Conservation (phyloP, 2,888 invertebrate genomes). For the Thelaira solivaga region DNA sequence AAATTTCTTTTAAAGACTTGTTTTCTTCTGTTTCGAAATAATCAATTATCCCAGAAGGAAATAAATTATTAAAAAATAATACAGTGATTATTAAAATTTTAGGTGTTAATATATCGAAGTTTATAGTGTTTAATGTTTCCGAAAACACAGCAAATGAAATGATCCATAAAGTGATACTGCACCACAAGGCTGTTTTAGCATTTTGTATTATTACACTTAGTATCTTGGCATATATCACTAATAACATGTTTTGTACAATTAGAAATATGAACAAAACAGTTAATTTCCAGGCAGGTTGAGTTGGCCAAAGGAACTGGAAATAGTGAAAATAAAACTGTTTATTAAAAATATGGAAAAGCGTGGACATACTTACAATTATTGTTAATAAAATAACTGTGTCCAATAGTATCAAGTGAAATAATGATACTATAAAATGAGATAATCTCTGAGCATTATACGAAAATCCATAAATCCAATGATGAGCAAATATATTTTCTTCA, state of each 20-base stretch:
- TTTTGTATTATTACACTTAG: conserved; percentile 64
- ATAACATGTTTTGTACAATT: conserved; percentile 47
- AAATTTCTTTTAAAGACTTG: neutral
- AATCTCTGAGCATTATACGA: conserved; percentile 64
- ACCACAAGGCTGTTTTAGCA: conserved; percentile 65
- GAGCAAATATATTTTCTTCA: conserved; percentile 66
- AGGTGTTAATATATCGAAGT: conserved; percentile 41
- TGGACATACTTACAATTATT: conserved; percentile 51
- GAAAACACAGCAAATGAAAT: conserved; percentile 68
- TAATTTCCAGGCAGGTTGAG: neutral
- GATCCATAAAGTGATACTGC: conserved; percentile 66
- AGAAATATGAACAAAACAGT: neutral
- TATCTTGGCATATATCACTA: conserved; percentile 67
- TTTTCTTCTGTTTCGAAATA: neutral
- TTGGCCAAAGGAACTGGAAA: neutral
- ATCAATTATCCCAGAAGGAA: conserved; percentile 64
- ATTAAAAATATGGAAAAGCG: neutral
- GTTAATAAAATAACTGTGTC: conserved; percentile 60
- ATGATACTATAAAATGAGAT: conserved; percentile 65
- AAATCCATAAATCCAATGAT: conserved; percentile 70
- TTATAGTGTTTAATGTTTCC: conserved; percentile 63
- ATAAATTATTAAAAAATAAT: conserved; percentile 68
- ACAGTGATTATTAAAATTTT: conserved; percentile 63
- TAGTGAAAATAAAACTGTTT: neutral
- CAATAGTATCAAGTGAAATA: conserved; percentile 65